These are phyloP conservation scores for Anthopleura sola DNA, from an alignment of 64 coral and sea anemone genomes.

Conservation along the genomic window DNA sequence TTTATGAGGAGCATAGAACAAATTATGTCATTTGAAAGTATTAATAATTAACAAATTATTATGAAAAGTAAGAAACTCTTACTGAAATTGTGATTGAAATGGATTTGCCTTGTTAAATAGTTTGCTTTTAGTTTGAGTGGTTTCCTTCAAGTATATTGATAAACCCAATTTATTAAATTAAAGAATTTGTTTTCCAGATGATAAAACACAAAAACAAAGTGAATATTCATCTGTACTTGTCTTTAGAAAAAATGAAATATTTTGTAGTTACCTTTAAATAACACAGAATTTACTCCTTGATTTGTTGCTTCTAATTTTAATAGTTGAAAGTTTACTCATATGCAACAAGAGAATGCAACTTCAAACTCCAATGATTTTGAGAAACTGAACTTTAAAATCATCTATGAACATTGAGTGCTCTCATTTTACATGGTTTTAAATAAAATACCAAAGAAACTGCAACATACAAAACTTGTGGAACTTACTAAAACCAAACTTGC, in stretches of 20 bases:
- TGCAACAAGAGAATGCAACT: background rate
- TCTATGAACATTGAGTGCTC: background rate
- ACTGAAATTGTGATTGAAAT: conserved; percentile 6
- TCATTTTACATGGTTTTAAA: background rate
- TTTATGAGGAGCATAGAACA: conserved; percentile 52
- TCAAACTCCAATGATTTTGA: conserved; percentile 2
- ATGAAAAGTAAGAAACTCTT: background rate
- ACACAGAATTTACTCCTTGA: conserved; percentile 4
- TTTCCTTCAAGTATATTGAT: background rate
- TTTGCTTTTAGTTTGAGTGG: too few species aligned
- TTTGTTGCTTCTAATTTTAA: conserved; percentile 7
- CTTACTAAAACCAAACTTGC: too few species aligned
- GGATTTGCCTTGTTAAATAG: background rate
- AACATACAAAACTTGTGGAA: too few species aligned
- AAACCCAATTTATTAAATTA: conserved; percentile 3
- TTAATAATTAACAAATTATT: conserved; percentile 5
- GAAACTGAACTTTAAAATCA: background rate
- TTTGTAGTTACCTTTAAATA: conserved; percentile 6
- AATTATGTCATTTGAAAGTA: background rate
- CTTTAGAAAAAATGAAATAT: conserved; percentile 3
- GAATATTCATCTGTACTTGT: background rate
- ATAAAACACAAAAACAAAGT: conserved; percentile 1
- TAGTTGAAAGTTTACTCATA: background rate
- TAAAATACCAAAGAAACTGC: too few species aligned
- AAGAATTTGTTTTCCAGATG: background rate